Evolutionary conservation across 2,113 vertebrate species (phyloP).

Genomic region (Mustelus asterias): DNA sequence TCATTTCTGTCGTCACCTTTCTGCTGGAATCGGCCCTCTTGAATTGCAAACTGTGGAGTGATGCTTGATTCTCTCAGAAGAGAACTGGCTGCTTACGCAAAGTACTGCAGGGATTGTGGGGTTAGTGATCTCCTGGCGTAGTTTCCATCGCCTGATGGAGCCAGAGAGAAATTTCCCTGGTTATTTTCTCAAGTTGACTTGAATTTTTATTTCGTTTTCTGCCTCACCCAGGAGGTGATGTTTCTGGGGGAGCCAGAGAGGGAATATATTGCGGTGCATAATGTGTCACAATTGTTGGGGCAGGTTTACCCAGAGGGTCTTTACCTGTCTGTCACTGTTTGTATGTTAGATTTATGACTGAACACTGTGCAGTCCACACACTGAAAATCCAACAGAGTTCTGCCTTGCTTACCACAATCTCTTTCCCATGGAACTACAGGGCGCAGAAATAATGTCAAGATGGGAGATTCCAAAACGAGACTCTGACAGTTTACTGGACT

Average conservation of each 20-base stretch:
- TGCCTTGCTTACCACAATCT: not conserved
- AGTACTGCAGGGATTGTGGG: not conserved
- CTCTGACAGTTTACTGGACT: conserved; percentile 63
- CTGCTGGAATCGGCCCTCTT: not conserved
- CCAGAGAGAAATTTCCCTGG: too few relatives aligned
- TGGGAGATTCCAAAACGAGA: conserved; percentile 49
- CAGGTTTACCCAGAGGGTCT: too few relatives aligned
- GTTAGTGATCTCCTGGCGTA: not conserved
- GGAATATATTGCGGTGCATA: too few relatives aligned
- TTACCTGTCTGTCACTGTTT: too few relatives aligned
- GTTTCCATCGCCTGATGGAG: too few relatives aligned
- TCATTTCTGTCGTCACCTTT: not conserved
- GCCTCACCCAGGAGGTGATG: too few relatives aligned
- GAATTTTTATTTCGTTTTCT: too few relatives aligned
- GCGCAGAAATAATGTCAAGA: conserved; percentile 42
- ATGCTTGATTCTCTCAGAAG: not conserved
- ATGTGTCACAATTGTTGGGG: too few relatives aligned
- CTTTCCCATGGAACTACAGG: conserved; percentile 41
- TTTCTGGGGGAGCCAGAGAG: too few relatives aligned
- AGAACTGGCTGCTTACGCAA: not conserved
- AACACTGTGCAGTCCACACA: not conserved
- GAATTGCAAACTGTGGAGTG: not conserved
- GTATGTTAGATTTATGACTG: not conserved
- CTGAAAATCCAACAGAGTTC: not conserved
- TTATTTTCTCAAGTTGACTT: too few relatives aligned